phyloP scores from a whole-genome alignment of 2,113 vertebrate genomes.

The Hylia prasina region DNA sequence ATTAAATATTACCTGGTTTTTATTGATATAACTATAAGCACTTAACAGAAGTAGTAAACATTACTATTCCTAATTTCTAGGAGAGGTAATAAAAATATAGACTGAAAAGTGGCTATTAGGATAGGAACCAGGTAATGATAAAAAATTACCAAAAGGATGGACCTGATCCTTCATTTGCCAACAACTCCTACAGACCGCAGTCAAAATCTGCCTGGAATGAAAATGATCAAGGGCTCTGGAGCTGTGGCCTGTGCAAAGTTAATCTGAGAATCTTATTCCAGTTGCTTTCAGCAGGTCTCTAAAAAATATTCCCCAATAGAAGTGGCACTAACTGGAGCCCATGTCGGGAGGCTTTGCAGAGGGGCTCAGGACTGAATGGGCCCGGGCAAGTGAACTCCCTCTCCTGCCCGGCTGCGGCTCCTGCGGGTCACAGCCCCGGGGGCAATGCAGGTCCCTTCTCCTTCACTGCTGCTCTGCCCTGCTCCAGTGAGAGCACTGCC shows the following conservation, averaged over 20 bases:
- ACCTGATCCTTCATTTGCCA: neutral
- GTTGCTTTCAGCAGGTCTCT: slow-evolving; percentile 24
- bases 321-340: slow-evolving; percentile 35
- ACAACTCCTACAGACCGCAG: neutral
- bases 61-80: neutral
- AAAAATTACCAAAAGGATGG: neutral
- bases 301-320: neutral
- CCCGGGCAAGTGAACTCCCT: neutral
- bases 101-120: neutral
- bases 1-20: neutral
- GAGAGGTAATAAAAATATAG: neutral
- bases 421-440: neutral
- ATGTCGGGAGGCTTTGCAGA: neutral
- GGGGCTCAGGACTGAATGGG: neutral
- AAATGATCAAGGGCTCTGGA: neutral
- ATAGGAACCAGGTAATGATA: neutral
- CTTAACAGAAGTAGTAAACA: slow-evolving; percentile 21
- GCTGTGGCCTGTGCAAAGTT: neutral
- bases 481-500: neutral
- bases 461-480: neutral
- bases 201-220: neutral
- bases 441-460: neutral
- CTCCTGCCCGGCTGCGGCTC: neutral
- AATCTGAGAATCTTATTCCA: neutral
- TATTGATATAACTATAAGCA: slow-evolving; percentile 2